Conservation (phyloP, 2,113 vertebrate genomes). For the Hyperopisus bebe region DNA sequence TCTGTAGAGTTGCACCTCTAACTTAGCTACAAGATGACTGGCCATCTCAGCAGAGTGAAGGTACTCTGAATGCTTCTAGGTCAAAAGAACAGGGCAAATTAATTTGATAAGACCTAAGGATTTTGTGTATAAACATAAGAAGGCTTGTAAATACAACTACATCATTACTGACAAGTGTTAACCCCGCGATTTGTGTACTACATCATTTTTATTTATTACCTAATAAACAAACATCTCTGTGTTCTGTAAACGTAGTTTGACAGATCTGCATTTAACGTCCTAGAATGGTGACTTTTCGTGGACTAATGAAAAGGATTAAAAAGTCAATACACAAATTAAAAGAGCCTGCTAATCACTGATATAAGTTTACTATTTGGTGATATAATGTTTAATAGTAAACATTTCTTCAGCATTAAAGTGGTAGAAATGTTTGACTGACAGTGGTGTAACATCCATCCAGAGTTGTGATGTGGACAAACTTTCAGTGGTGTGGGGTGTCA, state of each 20-base stretch:
- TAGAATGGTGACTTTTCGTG: neutral
- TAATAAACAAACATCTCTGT: neutral
- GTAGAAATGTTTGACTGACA: neutral
- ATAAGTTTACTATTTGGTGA: neutral
- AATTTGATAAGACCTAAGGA: neutral
- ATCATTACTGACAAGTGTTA: neutral
- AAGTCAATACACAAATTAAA: constrained; percentile 2
- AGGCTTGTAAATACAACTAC: neutral
- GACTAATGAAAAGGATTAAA: neutral
- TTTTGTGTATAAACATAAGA: neutral
- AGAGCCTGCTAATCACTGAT: neutral
- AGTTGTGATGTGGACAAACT: neutral
- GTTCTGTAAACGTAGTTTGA: neutral
- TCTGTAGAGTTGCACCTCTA: neutral
- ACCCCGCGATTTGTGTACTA: neutral
- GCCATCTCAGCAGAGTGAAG: neutral
- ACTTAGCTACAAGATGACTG: too few species aligned
- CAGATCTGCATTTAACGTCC: neutral
- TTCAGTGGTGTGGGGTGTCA: neutral
- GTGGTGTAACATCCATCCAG: neutral
- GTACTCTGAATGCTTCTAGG: neutral
- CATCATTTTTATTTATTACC: neutral
- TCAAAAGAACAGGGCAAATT: neutral
- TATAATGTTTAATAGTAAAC: neutral
- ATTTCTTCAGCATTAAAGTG: neutral